Base-by-base conservation (phyloP, 2,888 invertebrate species). In the Epirrita christyi region DNA sequence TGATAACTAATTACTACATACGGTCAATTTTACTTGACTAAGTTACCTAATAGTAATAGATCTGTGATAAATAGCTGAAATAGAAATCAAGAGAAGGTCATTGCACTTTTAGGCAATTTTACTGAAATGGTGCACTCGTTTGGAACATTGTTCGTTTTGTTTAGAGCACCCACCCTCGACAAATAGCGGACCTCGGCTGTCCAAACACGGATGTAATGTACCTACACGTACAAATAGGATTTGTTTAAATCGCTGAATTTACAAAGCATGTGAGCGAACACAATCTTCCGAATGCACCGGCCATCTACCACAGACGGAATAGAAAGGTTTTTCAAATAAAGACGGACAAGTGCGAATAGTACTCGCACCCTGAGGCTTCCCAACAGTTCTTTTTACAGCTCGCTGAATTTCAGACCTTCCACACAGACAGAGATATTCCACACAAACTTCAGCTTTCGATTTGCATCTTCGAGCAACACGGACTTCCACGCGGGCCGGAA, bases 71-170 rank as follows among this genome's bases (percentile, higher is more conserved):
- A 61, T 63, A 55, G 37, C 52, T 42, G 27, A 48, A 59, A 55
- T 57, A 76, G 77, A 83, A 80, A 81, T 75, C 78, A 69, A 81
- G 81, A 81, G 80, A 77, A 80, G 76, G 81, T 85, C 81, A 82
- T 52, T 85, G 82, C 81, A 83, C 84, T 85, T 84, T 75, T 80
- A 78, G 75, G 75, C 84, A 83, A 85, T 85, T 83, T 42, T 75
- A 75, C 72, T 71, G 71, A 66, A 76, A 70, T 75, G 67, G 73
- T 66, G 68, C 66, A 72, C 63, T 45, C 71, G 76, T 68, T 76
- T 73, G 72, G 76, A 80, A 81, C 81, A 84, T 76, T 56, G 64
- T 58, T 58, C 76, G 76, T 76, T 81, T 82, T 78, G 80, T 80
- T 78, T 73, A 74, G 71, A 71, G 64, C 32, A 4, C 21, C 34